Evolutionary conservation across 1,140 invertebrate species (phyloP).

Genomic region (Colletes gigas): DNA sequence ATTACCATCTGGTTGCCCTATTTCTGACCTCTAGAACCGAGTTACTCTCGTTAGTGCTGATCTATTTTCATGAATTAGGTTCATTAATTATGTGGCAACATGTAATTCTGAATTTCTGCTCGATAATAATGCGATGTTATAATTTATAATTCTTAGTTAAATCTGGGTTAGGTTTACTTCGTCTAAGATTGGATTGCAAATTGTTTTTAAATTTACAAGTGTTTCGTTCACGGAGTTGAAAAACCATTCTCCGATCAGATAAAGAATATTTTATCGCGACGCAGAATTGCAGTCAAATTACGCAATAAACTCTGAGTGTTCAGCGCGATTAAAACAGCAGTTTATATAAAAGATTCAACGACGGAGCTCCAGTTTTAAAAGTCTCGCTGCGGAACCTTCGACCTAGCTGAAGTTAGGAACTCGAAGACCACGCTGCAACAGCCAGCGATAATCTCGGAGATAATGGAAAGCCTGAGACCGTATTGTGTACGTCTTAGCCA

Average conservation of each 20-base stretch:
- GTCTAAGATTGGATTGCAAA: background rate
- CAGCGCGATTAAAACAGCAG: conserved; percentile 5
- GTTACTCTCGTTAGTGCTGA: background rate
- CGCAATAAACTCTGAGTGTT: background rate
- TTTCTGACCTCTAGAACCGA: background rate
- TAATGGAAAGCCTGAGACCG: conserved; percentile 67
- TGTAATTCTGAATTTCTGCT: too few species aligned
- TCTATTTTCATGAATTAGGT: background rate
- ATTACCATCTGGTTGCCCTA: too few species aligned
- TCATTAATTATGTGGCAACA: background rate
- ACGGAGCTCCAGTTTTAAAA: conserved; percentile 27
- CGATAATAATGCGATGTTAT: too few species aligned
- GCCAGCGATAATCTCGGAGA: conserved; percentile 69
- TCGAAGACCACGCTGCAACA: conserved; percentile 28
- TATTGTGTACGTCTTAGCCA: conserved; percentile 69
- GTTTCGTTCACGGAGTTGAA: background rate
- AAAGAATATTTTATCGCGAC: background rate
- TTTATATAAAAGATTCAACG: conserved; percentile 26
- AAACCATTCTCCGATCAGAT: background rate
- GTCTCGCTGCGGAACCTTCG: conserved; percentile 37
- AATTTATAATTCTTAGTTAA: too few species aligned
- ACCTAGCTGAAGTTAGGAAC: conserved; percentile 54
- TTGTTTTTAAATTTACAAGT: too few species aligned
- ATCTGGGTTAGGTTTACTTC: background rate
- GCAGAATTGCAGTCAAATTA: background rate